Evolutionary conservation across 1,140 invertebrate genomes (phyloP).

Genomic region (Drosophila varians): DNA sequence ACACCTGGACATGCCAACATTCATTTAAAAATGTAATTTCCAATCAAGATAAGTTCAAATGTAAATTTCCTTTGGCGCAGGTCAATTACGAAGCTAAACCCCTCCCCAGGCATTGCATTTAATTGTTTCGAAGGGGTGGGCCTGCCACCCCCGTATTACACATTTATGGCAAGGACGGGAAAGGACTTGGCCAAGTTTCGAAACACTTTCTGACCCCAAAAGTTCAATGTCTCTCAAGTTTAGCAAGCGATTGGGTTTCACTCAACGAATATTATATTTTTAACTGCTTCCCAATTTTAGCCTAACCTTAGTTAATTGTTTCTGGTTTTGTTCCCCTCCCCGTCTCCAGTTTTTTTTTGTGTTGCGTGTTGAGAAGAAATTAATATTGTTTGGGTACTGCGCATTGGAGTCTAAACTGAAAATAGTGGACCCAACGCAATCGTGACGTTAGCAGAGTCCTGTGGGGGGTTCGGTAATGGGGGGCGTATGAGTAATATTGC

Average conservation of each 20-base stretch:
- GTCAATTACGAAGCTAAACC: conserved; percentile 25
- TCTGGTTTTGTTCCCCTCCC: neutral
- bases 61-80: conserved; percentile 51
- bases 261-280: conserved; percentile 21
- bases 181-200: conserved; percentile 10
- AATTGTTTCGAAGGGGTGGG: conserved; percentile 35
- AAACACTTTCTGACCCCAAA: conserved; percentile 25
- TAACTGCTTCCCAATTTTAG: conserved; percentile 37
- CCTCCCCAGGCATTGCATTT: conserved; percentile 34
- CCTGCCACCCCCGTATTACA: conserved; percentile 7
- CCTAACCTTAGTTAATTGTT: conserved; percentile 19
- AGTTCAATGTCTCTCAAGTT: conserved; percentile 41
- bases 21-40: conserved; percentile 61
- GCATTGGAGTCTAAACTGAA: conserved; percentile 32
- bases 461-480: conserved; percentile 11
- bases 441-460: conserved; percentile 30
- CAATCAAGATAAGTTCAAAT: conserved; percentile 74
- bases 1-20: conserved; percentile 53
- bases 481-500: conserved; percentile 53
- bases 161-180: conserved; percentile 20
- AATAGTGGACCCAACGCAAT: conserved; percentile 8
- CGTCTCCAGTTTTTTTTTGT: conserved; percentile 1
- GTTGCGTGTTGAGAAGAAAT: conserved; percentile 43
- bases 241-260: conserved; percentile 25
- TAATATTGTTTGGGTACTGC: conserved; percentile 53